A percentile compares a stretch with the other conserved stretches of the same genome.
Conservation (phyloP, 1,140 invertebrate species). For the Andricus grossulariae region DNA sequence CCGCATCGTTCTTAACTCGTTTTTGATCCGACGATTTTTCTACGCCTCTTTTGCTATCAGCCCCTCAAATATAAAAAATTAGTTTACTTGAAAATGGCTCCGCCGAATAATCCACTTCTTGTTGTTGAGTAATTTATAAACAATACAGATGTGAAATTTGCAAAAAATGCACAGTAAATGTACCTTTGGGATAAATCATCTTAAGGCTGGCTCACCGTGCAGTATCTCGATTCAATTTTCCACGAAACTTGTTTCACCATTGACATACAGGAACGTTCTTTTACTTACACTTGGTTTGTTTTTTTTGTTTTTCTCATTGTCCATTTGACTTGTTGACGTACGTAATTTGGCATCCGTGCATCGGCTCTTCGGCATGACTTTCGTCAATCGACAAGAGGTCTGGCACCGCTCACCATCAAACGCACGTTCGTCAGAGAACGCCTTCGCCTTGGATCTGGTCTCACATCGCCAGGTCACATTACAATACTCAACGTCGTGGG, state of each 20-base stretch:
- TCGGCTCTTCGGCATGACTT: constrained; percentile 53
- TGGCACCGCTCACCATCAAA: constrained; percentile 47
- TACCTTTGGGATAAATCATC: no score
- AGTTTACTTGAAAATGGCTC: no score
- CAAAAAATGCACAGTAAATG: no score
- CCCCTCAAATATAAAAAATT: no score
- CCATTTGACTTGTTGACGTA: constrained; percentile 70
- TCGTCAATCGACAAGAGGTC: constrained; percentile 31
- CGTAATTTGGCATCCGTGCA: constrained; percentile 66
- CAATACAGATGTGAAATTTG: no score
- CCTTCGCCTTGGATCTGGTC: constrained; percentile 32
- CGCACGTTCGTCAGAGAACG: constrained; percentile 35
- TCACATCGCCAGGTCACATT: not conserved
- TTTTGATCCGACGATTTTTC: no score
- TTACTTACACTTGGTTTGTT: constrained; percentile 46
- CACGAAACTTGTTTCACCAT: not conserved
- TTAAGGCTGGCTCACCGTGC: no score
- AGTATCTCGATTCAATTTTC: constrained; percentile 1
- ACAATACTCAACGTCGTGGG: constrained; percentile 47
- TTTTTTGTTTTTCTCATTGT: constrained; percentile 63
- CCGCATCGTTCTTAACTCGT: no score
- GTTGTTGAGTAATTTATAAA: no score
- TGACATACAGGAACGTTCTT: not conserved
- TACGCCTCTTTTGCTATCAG: no score
- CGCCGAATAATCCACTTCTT: no score